Percentiles rank a stretch among this genome's conserved stretches.
phyloP scores from a whole-genome alignment of 2,113 vertebrate genomes.

The Deroptyus accipitrinus region DNA sequence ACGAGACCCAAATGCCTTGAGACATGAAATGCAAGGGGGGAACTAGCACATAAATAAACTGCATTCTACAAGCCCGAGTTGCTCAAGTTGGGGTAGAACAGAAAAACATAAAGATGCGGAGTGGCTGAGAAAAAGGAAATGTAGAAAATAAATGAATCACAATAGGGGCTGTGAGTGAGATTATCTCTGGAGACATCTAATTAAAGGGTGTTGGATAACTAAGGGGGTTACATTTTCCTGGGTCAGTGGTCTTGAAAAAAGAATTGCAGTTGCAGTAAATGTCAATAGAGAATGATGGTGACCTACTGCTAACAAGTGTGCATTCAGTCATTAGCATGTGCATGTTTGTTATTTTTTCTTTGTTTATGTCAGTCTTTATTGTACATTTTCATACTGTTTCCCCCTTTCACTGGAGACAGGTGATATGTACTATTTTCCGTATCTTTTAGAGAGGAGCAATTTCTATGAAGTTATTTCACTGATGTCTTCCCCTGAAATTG shows the following conservation, averaged over 20 bases:
- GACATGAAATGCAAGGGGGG: background rate
- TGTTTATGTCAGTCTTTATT: background rate
- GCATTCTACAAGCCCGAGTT: background rate
- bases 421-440: background rate
- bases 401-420: background rate
- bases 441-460: background rate
- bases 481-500: background rate
- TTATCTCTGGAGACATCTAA: constrained; percentile 49
- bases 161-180: background rate
- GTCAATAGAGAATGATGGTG: constrained; percentile 41
- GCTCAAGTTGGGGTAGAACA: background rate
- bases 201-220: constrained; percentile 46
- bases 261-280: constrained; percentile 23
- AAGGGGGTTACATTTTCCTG: constrained; percentile 49
- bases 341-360: constrained; percentile 40
- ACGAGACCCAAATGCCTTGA: background rate
- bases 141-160: constrained; percentile 27
- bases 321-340: constrained; percentile 27
- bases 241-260: constrained; percentile 58
- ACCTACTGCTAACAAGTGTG: constrained; percentile 39
- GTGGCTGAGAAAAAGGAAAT: background rate
- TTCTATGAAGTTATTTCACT: background rate
- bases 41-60: background rate
- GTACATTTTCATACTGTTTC: background rate
- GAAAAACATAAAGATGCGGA: constrained; percentile 4